phyloP scores from a whole-genome alignment of 2,888 invertebrate genomes.

The Capitulum mitella region DNA sequence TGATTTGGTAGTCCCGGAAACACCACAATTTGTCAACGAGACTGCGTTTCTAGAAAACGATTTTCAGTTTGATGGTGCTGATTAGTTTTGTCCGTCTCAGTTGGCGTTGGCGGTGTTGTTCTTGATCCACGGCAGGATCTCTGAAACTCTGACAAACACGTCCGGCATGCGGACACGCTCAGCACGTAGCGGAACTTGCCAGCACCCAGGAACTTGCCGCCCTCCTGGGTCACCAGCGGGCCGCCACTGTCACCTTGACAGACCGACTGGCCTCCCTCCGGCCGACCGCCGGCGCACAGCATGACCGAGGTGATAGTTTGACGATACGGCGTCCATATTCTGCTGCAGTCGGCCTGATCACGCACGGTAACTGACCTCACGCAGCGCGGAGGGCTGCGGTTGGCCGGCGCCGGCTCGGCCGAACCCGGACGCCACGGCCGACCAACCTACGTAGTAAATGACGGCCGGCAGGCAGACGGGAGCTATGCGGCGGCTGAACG shows the following conservation, averaged over 20 bases:
- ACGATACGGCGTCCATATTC: neutral
- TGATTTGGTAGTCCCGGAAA: too few species aligned
- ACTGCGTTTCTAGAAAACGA: too few species aligned
- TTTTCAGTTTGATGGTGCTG: too few species aligned
- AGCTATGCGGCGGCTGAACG: neutral
- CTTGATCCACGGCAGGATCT: conserved; percentile 12
- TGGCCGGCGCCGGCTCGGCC: neutral
- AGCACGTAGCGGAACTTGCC: conserved; percentile 5
- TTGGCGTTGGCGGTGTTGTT: neutral
- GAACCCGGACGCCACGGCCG: neutral
- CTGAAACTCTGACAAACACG: conserved; percentile 8
- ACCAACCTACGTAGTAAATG: neutral
- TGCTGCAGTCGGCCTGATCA: neutral
- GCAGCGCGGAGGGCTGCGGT: neutral
- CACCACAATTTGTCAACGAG: too few species aligned
- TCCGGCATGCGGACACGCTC: neutral
- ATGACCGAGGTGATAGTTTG: neutral
- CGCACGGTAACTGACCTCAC: neutral
- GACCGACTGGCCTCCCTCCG: neutral
- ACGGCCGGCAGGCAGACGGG: neutral
- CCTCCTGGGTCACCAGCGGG: conserved; percentile 23
- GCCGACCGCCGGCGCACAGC: too few species aligned
- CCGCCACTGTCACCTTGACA: conserved; percentile 21
- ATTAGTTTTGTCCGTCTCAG: too few species aligned
- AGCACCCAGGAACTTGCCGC: neutral